Evolutionary conservation across 2,888 invertebrate species (phyloP).

Genomic region (Acanthopleura granulata): DNA sequence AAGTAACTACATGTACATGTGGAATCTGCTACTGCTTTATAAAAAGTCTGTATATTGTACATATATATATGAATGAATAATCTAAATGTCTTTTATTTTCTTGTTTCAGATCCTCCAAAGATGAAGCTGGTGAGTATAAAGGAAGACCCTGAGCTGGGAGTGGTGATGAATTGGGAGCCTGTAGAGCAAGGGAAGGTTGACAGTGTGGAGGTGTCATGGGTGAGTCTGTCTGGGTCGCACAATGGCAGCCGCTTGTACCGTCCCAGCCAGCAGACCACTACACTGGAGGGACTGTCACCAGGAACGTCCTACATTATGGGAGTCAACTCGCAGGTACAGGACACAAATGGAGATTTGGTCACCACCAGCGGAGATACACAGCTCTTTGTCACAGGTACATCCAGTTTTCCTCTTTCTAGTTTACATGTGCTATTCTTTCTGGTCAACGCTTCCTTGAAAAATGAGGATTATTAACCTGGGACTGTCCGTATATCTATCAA

Average conservation of each 20-base stretch:
- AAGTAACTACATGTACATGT: no score
- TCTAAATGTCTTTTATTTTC: not conserved
- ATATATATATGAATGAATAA: no score
- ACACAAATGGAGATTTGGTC: not conserved
- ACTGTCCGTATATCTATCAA: no score
- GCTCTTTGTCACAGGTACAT: not conserved
- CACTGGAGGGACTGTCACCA: not conserved
- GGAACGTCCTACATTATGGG: slow-evolving; percentile 7
- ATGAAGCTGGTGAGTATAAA: not conserved
- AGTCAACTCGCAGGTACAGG: not conserved
- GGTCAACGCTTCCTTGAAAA: no score
- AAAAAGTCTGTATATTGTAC: no score
- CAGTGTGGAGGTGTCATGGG: not conserved
- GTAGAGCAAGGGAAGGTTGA: not conserved
- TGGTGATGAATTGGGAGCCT: not conserved
- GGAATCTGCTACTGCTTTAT: no score
- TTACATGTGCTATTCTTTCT: no score
- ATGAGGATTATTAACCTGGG: no score
- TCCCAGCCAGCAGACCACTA: not conserved
- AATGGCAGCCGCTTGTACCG: not conserved
- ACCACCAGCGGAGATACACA: not conserved
- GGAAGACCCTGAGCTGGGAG: not conserved
- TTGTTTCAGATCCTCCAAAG: not conserved
- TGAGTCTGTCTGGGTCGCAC: not conserved
- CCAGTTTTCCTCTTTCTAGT: no score